Percentiles rank a stretch among this genome's conserved stretches.
Evolutionary conservation across 2,797 vertebrate genomes (phyloP).

Genomic region (Thamnophis elegans): DNA sequence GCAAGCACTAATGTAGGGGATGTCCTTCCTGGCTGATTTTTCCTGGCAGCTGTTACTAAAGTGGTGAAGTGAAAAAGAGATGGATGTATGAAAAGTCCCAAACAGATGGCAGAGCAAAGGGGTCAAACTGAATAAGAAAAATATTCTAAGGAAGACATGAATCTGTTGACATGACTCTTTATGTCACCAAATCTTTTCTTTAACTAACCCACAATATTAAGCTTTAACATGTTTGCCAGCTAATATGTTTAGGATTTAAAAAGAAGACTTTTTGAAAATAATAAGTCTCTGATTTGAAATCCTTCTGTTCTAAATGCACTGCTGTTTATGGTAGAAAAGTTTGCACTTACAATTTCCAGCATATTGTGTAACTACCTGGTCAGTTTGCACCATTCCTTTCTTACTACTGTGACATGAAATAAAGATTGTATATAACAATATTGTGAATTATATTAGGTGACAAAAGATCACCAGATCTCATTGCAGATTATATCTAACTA

Average conservation of each 20-base stretch:
- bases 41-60: not conserved
- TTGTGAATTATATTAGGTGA: no score
- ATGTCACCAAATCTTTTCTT: not conserved
- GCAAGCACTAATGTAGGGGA: not conserved
- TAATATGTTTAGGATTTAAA: conserved; percentile 11
- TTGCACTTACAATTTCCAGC: not conserved
- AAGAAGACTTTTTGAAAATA: conserved; percentile 14
- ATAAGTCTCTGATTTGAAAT: conserved; percentile 5
- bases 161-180: not conserved
- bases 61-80: not conserved
- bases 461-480: not conserved
- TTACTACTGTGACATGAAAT: not conserved
- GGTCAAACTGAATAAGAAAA: not conserved
- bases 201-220: not conserved
- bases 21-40: not conserved
- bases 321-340: not conserved
- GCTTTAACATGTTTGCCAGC: not conserved
- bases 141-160: not conserved
- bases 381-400: not conserved
- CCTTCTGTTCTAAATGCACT: conserved; percentile 12
- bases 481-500: not conserved
- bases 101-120: conserved; percentile 1
- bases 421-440: not conserved
- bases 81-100: not conserved
- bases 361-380: not conserved